Evolutionary conservation across 2,113 vertebrate species (phyloP), one percentile per base, ranked within the genome.

Genomic region (Edolisoma coerulescens): DNA sequence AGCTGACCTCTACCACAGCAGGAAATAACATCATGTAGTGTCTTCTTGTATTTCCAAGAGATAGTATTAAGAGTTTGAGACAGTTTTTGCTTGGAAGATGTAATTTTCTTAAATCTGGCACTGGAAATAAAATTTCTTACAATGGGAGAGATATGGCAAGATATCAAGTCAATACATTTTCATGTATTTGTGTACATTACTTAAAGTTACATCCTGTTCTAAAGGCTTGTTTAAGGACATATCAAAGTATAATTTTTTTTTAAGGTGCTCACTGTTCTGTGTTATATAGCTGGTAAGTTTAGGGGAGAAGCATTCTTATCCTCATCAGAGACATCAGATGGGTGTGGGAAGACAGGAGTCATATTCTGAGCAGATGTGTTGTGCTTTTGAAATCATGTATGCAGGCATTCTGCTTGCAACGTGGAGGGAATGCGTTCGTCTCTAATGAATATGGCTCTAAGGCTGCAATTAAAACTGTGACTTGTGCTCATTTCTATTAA

Each of bases 401-500:
- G 23, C 37, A 76, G 67, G 11, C 67, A 63, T 80, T 44, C 21
- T 41, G 4, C 59, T 89, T 47, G 52, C 50, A 60, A 10, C 10
- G 9, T 50, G 73, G 63, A 71, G 54, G 39, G 42, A 39, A 59
- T n/a, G 45, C 16, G 18, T 32, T 92, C 5, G 54, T 68, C 35
- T 75, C 61, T 92, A 69, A 93, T 61, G 74, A 92, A 78, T 7
- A 39, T 63, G 45, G 74, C 95, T 94, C 39, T 68, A 71, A 97
- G 92, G 85, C 86, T 93, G 30, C 82, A 89, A 88, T 93, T 92
- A 88, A 87, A 89, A 53, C 68, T 74, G 35, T 68, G 84, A 78
- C 67, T 95, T 79, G 78, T 92, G 50, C 64, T 97, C 75, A 18
- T 86, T 89, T 88, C 68, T 79, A 13, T 83, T 78, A 94, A 75